A percentile compares a stretch with the other conserved stretches of the same genome.
Conservation (phyloP, 2,113 vertebrate genomes). For the Beaufortia kweichowensis region DNA sequence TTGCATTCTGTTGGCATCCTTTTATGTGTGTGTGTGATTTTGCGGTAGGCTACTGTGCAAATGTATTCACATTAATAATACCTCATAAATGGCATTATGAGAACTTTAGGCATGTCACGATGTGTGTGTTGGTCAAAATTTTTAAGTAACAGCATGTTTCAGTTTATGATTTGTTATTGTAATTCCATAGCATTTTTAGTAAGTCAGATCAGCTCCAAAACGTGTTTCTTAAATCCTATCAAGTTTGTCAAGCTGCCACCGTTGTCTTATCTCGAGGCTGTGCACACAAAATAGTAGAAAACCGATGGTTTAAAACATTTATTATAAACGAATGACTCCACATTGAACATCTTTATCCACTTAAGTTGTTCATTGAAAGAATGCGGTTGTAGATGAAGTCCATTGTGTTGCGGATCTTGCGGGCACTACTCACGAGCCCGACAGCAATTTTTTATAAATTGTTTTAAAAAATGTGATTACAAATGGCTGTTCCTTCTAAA, state of each 20-base stretch:
- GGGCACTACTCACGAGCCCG: neutral
- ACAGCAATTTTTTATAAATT: neutral
- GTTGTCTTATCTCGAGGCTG: neutral
- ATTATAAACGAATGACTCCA: neutral
- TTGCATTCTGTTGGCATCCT: constrained; percentile 55
- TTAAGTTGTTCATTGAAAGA: neutral
- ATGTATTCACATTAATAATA: constrained; percentile 8
- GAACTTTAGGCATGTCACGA: neutral
- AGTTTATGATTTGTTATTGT: too few relatives aligned
- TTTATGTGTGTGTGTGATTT: constrained; percentile 25
- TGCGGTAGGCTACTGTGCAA: constrained; percentile 5
- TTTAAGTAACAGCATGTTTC: too few relatives aligned
- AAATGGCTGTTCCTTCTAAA: constrained; percentile 18
- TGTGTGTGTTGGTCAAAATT: neutral
- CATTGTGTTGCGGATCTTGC: neutral
- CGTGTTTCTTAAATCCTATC: neutral
- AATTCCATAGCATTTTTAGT: too few relatives aligned
- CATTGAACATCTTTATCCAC: neutral
- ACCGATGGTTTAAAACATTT: constrained; percentile 15
- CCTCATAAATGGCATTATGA: constrained; percentile 42
- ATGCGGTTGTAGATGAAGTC: neutral
- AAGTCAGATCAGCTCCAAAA: neutral
- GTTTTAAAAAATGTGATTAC: constrained; percentile 33
- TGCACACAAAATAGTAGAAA: neutral
- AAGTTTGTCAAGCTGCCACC: neutral